A percentile compares a stretch with the other conserved stretches of the same genome.
These are phyloP conservation scores for Berghia stephanieae DNA, from an alignment of 1,140 invertebrate species.

Conservation along the genomic window DNA sequence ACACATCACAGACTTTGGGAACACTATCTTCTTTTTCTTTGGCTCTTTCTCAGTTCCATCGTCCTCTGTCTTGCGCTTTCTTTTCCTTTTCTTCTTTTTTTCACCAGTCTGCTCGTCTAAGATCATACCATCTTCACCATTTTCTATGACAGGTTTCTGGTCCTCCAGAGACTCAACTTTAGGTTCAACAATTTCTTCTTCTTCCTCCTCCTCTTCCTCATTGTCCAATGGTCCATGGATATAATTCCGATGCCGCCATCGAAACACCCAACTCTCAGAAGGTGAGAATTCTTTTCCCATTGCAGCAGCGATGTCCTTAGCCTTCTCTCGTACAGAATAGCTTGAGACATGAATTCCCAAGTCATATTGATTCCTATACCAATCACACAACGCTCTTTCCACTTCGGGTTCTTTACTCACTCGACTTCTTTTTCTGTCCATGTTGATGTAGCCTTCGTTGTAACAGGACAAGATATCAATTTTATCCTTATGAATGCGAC, in stretches of 20 bases:
- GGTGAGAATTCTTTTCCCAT: constrained; percentile 32
- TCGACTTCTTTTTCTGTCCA: constrained; percentile 15
- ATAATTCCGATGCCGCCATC: constrained; percentile 29
- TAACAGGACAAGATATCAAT: constrained; percentile 24
- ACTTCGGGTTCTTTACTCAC: constrained; percentile 28
- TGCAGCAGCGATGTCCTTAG: constrained; percentile 21
- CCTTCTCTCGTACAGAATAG: constrained; percentile 25
- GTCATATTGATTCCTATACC: constrained; percentile 24
- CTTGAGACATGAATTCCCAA: constrained; percentile 28
- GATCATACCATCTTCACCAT: background rate
- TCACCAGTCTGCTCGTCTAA: background rate
- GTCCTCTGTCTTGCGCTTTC: background rate
- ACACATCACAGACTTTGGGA: constrained; percentile 28
- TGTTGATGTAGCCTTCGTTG: constrained; percentile 4
- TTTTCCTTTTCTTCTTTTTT: background rate
- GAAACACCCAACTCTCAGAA: constrained; percentile 31
- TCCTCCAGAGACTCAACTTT: background rate
- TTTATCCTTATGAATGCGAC: constrained; percentile 21
- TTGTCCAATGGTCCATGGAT: background rate
- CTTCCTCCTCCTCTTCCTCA: background rate
- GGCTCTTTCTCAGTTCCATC: background rate
- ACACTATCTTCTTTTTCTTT: background rate
- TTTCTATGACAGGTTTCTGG: background rate
- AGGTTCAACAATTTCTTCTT: background rate
- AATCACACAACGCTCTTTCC: constrained; percentile 29